A percentile compares a stretch with the other conserved stretches of the same genome.
These are phyloP conservation scores for Bursaphelenchus okinawaensis DNA, from an alignment of 2,888 invertebrate species.

Conservation along the genomic window DNA sequence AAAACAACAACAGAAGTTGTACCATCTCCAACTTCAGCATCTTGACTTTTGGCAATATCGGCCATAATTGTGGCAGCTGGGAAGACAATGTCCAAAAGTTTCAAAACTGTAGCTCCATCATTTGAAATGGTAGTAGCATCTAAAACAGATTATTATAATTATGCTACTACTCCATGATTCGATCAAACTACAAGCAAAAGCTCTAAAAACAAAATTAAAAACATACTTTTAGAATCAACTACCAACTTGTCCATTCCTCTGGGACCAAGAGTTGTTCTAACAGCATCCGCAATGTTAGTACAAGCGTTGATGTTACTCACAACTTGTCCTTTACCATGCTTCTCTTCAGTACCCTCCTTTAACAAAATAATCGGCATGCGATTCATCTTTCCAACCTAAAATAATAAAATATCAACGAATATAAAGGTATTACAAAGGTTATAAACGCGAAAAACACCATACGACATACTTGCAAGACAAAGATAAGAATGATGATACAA, in stretches of 20 bases:
- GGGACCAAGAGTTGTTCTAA: slow-evolving; percentile 93
- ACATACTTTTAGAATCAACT: slow-evolving; percentile 68
- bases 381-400: slow-evolving; percentile 28
- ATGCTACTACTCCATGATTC: neutral
- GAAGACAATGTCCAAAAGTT: slow-evolving; percentile 92
- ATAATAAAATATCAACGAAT: no score
- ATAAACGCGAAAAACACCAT: no score
- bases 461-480: no score
- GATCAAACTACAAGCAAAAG: neutral
- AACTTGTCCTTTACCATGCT: slow-evolving; percentile 84
- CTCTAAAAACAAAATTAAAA: neutral
- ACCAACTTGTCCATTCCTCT: slow-evolving; percentile 99
- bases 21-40: slow-evolving; percentile 76
- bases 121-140: slow-evolving; percentile 91
- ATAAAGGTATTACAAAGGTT: no score
- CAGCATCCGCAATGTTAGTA: slow-evolving; percentile 78
- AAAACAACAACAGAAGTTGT: slow-evolving; percentile 93
- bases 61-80: slow-evolving; percentile 95
- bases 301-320: slow-evolving; percentile 58
- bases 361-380: slow-evolving; percentile 78
- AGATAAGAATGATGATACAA: no score
- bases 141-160: slow-evolving; percentile 35
- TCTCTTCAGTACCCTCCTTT: slow-evolving; percentile 87
- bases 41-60: slow-evolving; percentile 94
- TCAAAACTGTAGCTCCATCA: slow-evolving; percentile 98